phyloP scores from a whole-genome alignment of 1,140 invertebrate genomes.

The Ceratosolen fusciceps region DNA sequence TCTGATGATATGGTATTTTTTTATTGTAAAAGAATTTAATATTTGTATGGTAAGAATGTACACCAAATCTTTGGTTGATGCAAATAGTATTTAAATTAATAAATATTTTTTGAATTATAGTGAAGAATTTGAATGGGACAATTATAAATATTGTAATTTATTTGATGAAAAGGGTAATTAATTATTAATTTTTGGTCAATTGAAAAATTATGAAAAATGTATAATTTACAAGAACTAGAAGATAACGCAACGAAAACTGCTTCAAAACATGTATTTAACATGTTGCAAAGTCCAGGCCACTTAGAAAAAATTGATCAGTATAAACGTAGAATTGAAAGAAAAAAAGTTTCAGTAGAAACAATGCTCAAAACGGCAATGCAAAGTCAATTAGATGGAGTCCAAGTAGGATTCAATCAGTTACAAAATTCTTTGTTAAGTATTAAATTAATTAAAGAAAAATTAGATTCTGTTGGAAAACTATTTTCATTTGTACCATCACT shows the following conservation, averaged over 20 bases:
- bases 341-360: conserved; percentile 96
- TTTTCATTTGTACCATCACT: conserved; percentile 80
- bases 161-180: no score
- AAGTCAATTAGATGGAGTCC: conserved; percentile 96
- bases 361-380: conserved; percentile 99
- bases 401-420: conserved; percentile 92
- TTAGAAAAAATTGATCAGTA: conserved; percentile 96
- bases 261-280: conserved; percentile 91
- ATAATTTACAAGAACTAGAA: conserved; percentile 81
- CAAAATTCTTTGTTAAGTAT: conserved; percentile 88
- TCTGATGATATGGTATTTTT: no score
- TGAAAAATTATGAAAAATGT: conserved; percentile 67
- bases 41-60: no score
- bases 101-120: no score
- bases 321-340: conserved; percentile 82
- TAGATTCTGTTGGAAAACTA: conserved; percentile 67
- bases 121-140: no score
- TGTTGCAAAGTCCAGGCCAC: conserved; percentile 95
- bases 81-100: no score
- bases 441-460: conserved; percentile 79
- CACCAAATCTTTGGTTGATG: no score
- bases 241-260: conserved; percentile 87
- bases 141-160: no score
- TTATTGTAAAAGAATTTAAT: no score
- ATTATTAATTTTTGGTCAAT: neutral